These are phyloP conservation scores for Plagodis dolabraria DNA, from an alignment of 2,888 invertebrate species.

Conservation along the genomic window DNA sequence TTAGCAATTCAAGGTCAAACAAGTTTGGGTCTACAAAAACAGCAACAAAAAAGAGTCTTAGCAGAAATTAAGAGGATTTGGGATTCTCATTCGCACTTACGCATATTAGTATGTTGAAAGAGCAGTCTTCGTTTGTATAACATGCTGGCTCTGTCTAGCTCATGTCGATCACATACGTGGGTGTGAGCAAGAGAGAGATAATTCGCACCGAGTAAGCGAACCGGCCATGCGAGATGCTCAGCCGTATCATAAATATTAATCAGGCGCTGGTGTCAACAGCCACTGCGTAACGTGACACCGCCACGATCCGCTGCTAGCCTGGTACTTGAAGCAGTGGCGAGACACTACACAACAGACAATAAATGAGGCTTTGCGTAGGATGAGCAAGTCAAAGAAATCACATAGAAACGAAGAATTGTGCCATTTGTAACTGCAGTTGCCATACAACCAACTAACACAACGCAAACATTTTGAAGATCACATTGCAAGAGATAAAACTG, in stretches of 20 bases:
- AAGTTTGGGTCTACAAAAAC: slow-evolving; percentile 47
- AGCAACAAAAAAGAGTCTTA: slow-evolving; percentile 59
- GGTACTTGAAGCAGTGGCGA: slow-evolving; percentile 68
- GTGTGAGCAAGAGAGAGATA: slow-evolving; percentile 70
- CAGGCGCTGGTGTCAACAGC: slow-evolving; percentile 85
- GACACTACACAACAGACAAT: slow-evolving; percentile 56
- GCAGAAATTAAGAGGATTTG: slow-evolving; percentile 76
- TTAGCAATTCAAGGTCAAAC: slow-evolving; percentile 49
- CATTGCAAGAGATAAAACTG: slow-evolving; percentile 25
- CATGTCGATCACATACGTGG: slow-evolving; percentile 40
- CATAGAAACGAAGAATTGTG: not conserved
- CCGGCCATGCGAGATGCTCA: slow-evolving; percentile 85
- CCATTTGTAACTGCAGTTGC: slow-evolving; percentile 1
- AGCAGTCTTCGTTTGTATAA: slow-evolving; percentile 67
- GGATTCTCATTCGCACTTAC: slow-evolving; percentile 82
- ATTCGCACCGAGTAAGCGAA: slow-evolving; percentile 78
- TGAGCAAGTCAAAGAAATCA: slow-evolving; percentile 25
- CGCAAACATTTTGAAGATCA: slow-evolving; percentile 34
- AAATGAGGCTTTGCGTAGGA: slow-evolving; percentile 30
- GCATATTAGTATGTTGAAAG: slow-evolving; percentile 72
- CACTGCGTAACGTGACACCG: slow-evolving; percentile 84
- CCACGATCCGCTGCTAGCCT: slow-evolving; percentile 77
- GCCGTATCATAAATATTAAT: slow-evolving; percentile 85
- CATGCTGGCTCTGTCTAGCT: slow-evolving; percentile 58
- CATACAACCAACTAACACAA: slow-evolving; percentile 6